Conservation (phyloP, 1,140 invertebrate species). For the Microplitis mediator region DNA sequence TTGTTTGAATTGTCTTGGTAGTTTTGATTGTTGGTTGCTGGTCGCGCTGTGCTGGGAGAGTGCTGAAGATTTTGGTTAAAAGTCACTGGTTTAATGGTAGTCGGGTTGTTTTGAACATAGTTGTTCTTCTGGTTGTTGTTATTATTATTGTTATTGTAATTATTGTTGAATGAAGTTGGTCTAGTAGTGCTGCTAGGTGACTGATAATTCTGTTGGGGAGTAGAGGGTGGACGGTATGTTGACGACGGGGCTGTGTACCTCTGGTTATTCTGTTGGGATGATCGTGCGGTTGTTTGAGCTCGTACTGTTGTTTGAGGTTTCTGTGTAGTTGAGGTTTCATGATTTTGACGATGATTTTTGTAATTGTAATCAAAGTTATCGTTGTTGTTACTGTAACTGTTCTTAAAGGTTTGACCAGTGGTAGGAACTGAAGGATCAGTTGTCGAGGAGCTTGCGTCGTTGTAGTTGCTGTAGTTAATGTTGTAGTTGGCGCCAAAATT, state of each 20-base stretch:
- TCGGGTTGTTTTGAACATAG: slow-evolving; percentile 37
- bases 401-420: slow-evolving; percentile 42
- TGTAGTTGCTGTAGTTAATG: slow-evolving; percentile 33
- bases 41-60: not conserved
- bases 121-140: slow-evolving; percentile 43
- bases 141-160: slow-evolving; percentile 39
- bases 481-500: slow-evolving; percentile 40
- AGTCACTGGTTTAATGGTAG: slow-evolving; percentile 32
- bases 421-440: slow-evolving; percentile 33
- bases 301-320: slow-evolving; percentile 44
- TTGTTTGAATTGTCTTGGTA: slow-evolving; percentile 28
- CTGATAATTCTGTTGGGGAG: slow-evolving; percentile 47
- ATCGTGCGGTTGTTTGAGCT: not conserved
- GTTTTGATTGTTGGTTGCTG: not conserved
- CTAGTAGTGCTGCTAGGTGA: slow-evolving; percentile 47
- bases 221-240: slow-evolving; percentile 35
- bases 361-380: slow-evolving; percentile 29
- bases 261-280: slow-evolving; percentile 31
- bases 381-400: slow-evolving; percentile 38
- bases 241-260: slow-evolving; percentile 29
- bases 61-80: slow-evolving; percentile 40
- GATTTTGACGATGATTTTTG: slow-evolving; percentile 29
- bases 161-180: slow-evolving; percentile 20
- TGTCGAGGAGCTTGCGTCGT: slow-evolving; percentile 35
- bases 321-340: slow-evolving; percentile 12